Evolutionary conservation across 2,113 vertebrate species (phyloP).

Genomic region (Xiphophorus maculatus): DNA sequence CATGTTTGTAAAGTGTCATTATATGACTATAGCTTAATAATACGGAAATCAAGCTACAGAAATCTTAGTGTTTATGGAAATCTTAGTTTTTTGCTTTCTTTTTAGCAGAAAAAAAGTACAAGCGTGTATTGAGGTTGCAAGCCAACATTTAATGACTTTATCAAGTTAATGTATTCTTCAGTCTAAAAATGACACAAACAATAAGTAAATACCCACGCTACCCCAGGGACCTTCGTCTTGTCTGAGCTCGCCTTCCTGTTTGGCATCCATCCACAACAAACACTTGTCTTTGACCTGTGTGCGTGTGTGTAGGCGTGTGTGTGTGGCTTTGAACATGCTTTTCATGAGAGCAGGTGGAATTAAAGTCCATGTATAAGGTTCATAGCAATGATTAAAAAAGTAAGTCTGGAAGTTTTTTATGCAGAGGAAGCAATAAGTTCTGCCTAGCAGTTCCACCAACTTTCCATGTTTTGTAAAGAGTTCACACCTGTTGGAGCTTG

Average conservation of each 20-base stretch:
- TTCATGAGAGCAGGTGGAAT: conserved; percentile 20
- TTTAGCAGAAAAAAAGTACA: background rate
- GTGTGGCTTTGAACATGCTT: conserved; percentile 19
- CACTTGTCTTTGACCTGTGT: conserved; percentile 23
- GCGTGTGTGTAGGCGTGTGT: conserved; percentile 2
- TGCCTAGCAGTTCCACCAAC: conserved; percentile 10
- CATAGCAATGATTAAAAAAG: background rate
- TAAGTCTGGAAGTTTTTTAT: background rate
- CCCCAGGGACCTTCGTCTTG: conserved; percentile 45
- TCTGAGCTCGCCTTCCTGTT: conserved; percentile 50
- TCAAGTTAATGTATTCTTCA: conserved; percentile 53
- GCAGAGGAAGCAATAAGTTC: background rate
- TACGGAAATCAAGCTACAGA: background rate
- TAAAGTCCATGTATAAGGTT: background rate
- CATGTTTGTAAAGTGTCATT: background rate
- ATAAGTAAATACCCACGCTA: conserved; percentile 43
- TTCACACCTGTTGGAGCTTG: conserved; percentile 19
- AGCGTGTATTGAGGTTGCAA: background rate
- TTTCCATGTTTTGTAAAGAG: background rate
- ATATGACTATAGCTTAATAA: background rate
- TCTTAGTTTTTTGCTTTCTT: background rate
- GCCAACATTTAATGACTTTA: conserved; percentile 18
- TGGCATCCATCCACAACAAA: conserved; percentile 37
- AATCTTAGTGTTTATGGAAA: background rate
- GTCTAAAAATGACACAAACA: conserved; percentile 47